Conservation (phyloP, 2,113 vertebrate species). For the Serranochromis macrocephalus region DNA sequence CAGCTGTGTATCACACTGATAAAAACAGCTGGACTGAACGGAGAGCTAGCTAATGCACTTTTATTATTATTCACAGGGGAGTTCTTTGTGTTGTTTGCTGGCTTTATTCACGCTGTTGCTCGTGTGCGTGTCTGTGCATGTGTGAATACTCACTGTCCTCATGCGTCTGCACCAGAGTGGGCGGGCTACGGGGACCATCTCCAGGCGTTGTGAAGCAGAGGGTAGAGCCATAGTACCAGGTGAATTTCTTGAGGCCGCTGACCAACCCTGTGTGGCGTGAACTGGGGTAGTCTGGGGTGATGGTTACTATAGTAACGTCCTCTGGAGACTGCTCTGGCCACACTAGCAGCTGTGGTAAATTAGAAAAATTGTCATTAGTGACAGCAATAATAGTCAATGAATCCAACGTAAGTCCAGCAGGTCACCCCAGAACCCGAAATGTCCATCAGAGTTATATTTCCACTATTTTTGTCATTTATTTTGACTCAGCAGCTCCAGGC, state of each 20-base stretch:
- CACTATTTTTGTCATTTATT: not conserved
- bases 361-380: not conserved
- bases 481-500: not conserved
- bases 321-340: constrained; percentile 81
- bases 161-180: constrained; percentile 79
- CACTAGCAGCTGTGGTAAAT: constrained; percentile 73
- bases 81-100: not conserved
- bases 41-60: not conserved
- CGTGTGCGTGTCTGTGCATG: not conserved
- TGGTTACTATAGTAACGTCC: constrained; percentile 72
- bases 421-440: not conserved
- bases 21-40: constrained; percentile 28
- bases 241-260: constrained; percentile 84
- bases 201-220: constrained; percentile 94
- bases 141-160: constrained; percentile 84
- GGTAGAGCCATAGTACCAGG: constrained; percentile 79
- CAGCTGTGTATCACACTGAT: constrained; percentile 4
- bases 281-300: constrained; percentile 88
- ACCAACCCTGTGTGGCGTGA: constrained; percentile 81
- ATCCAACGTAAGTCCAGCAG: not conserved
- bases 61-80: constrained; percentile 8
- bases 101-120: not conserved
- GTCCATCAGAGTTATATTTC: not conserved
- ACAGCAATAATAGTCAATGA: not conserved
- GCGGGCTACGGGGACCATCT: constrained; percentile 81